Evolutionary conservation across 2,888 invertebrate genomes (phyloP), one percentile per base, ranked within the genome.

Genomic region (Mesochorus sp.): DNA sequence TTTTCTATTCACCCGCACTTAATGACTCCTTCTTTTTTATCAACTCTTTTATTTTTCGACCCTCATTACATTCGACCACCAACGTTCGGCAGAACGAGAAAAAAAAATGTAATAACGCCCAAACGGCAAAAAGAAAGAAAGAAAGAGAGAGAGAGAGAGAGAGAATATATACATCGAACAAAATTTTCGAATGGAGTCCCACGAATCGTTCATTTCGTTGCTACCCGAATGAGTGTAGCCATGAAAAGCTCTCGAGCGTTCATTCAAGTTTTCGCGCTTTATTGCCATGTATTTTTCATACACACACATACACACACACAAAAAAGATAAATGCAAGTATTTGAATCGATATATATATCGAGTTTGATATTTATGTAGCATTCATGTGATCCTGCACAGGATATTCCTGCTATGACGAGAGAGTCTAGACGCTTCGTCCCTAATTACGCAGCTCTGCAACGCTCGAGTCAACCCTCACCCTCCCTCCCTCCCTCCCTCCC

Each of bases 181-280:
- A 55, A 49, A 62, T 73, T 73, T 67, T 47, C n/a, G 61, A 67
- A 67, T 62, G 72, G 31, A 21, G 34, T 19, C 12, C n/a, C 24
- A n/a, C n/a, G 39, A 21, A 34, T 21, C 21, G 76, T 55, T 72
- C 72, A 62, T 72, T 72, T 72, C 47, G 37, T 21, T 53, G 61
- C 61, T 59, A 17, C 5, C n/a, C 44, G 61, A 51, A 61, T 61
- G 14, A 55, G 42, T 26, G 26, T 14, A 21, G 51, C 19, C 31
- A 47, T 34, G 17, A 61, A 37, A 49, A 57, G 49, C 64, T 75
- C 55, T 31, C 42, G 31, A 34, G 49, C 28, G 39, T 28, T 67
- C 61, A 62, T 72, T 76, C 44, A 61, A 67, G 67, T 44, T 61
- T 39, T 12, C 53, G 34, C 61, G 76, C n/a, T n/a, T 71, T 72